Conservation (phyloP, 2,797 vertebrate species). For the Tenualosa ilisha region DNA sequence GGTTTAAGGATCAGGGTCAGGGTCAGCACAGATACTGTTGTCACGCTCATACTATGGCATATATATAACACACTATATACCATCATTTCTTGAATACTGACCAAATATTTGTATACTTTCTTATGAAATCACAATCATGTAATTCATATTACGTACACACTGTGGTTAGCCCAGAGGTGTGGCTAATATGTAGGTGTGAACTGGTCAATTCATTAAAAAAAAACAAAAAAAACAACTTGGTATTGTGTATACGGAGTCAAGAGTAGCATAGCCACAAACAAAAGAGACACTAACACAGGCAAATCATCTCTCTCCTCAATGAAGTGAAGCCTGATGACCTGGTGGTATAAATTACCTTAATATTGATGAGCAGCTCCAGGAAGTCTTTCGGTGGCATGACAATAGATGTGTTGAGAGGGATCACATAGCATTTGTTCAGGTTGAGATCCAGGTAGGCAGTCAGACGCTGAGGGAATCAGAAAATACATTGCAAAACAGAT, state of each 20-base stretch:
- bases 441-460: slow-evolving; percentile 95
- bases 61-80: background rate
- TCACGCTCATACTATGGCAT: background rate
- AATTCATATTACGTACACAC: too few relatives aligned
- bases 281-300: too few relatives aligned
- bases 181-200: too few relatives aligned
- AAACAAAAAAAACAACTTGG: too few relatives aligned
- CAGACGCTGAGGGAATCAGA: slow-evolving; percentile 76
- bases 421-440: slow-evolving; percentile 95
- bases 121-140: too few relatives aligned
- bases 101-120: too few relatives aligned
- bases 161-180: too few relatives aligned
- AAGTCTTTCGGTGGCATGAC: slow-evolving; percentile 94
- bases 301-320: background rate
- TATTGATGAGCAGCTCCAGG: slow-evolving; percentile 87
- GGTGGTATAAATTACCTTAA: slow-evolving; percentile 78
- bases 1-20: background rate
- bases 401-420: slow-evolving; percentile 92
- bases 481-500: background rate
- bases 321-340: too few relatives aligned
- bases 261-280: too few relatives aligned
- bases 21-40: slow-evolving; percentile 27
- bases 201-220: too few relatives aligned
- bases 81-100: background rate
- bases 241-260: too few relatives aligned